These are phyloP conservation scores for Xenopus borealis DNA, from an alignment of 2,113 vertebrate genomes.

Conservation along the genomic window DNA sequence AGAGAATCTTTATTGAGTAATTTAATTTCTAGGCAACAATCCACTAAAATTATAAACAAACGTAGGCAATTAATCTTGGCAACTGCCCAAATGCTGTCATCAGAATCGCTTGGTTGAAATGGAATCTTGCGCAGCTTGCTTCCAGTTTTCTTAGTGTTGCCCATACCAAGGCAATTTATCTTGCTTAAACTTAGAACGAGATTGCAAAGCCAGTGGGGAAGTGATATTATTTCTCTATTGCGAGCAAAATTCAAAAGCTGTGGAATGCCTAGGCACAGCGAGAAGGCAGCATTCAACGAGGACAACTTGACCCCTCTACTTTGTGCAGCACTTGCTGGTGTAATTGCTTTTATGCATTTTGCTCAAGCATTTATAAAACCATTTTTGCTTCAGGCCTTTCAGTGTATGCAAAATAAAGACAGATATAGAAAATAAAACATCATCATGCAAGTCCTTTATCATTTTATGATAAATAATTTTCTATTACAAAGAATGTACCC, in stretches of 20 bases:
- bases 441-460: too few relatives aligned
- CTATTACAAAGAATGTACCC: too few relatives aligned
- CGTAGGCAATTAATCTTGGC: constrained; percentile 33
- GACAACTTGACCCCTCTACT: constrained; percentile 1
- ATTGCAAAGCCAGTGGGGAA: constrained; percentile 22
- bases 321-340: background rate
- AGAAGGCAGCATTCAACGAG: constrained; percentile 1
- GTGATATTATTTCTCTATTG: constrained; percentile 30
- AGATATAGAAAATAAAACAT: too few relatives aligned
- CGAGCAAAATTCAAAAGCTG: constrained; percentile 12
- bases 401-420: too few relatives aligned
- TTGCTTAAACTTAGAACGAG: constrained; percentile 29
- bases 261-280: constrained; percentile 3
- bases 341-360: too few relatives aligned
- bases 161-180: constrained; percentile 42
- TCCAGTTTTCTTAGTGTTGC: constrained; percentile 17
- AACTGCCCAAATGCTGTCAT: constrained; percentile 24
- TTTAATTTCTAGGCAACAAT: constrained; percentile 41
- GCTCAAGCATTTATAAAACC: too few relatives aligned
- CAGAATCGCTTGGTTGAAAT: constrained; percentile 20
- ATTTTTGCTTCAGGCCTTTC: too few relatives aligned
- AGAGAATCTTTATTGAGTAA: constrained; percentile 36
- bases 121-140: constrained; percentile 33
- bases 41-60: constrained; percentile 42
- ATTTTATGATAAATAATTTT: too few relatives aligned